A percentile compares a stretch with the other conserved stretches of the same genome.
Conservation (phyloP, 2,888 invertebrate species). For the Unio pictorum region DNA sequence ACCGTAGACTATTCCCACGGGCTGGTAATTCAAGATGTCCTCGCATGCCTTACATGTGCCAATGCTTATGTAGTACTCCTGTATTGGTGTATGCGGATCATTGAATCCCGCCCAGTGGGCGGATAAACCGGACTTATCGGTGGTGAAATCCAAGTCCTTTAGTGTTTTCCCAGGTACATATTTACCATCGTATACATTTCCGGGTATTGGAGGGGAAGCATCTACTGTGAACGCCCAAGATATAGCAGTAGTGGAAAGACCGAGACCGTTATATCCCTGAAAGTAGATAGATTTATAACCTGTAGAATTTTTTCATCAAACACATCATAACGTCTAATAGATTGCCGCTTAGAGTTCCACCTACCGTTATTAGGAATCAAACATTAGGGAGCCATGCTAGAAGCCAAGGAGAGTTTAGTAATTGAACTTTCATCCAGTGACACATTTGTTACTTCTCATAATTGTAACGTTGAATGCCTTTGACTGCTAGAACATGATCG, state of each 20-base stretch:
- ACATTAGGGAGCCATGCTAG: too few relatives aligned
- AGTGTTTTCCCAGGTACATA: background rate
- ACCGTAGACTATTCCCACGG: constrained; percentile 34
- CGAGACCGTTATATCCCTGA: constrained; percentile 36
- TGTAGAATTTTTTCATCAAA: too few relatives aligned
- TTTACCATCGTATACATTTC: constrained; percentile 38
- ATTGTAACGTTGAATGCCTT: too few relatives aligned
- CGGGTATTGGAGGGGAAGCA: constrained; percentile 29
- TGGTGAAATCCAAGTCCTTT: constrained; percentile 32
- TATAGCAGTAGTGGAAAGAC: constrained; percentile 26
- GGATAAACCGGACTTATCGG: constrained; percentile 18
- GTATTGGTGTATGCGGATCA: constrained; percentile 39
- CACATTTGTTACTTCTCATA: too few relatives aligned
- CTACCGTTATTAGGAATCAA: too few relatives aligned
- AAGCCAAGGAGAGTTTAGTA: too few relatives aligned
- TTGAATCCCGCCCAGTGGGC: constrained; percentile 40
- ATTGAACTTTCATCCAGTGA: too few relatives aligned
- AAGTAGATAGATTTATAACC: too few relatives aligned
- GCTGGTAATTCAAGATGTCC: constrained; percentile 28
- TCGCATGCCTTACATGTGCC: constrained; percentile 15
- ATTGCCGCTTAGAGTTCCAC: too few relatives aligned
- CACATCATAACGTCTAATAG: too few relatives aligned
- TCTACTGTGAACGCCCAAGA: constrained; percentile 43
- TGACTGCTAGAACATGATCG: too few relatives aligned
- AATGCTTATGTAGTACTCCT: constrained; percentile 23